Evolutionary conservation across 2,888 invertebrate genomes (phyloP), one percentile per base, ranked within the genome.

Genomic region (Pocota personata): DNA sequence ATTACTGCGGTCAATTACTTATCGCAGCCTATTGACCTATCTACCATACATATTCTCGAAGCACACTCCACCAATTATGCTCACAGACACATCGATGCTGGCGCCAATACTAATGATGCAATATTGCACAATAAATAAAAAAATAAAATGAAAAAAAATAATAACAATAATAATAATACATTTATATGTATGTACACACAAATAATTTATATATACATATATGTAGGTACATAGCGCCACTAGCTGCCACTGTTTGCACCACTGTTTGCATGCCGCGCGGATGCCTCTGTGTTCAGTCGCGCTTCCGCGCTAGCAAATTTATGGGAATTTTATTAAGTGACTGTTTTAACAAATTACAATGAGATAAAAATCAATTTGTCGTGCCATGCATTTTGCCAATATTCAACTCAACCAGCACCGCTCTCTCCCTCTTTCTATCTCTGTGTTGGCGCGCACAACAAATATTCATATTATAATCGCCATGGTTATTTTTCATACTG

Each of bases 241-340:
- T 58, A 1, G 27, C 73, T 79, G 84, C 75, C 71, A 75, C 73
- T 71, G 86, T 73, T 73, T 73, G 78, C 62, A 67, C 75, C 71
- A 75, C 73, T 71, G 86, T 73, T 73, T 73, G 78, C 62, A 67
- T 77, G 76, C 71, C 21, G 62, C 48, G 60, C 57, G 46, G 67
- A 40, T 55, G 71, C 60, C 72, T 71, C 79, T 79, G 48, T 75
- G 75, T 57, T 48, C 58, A 66, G 52, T 82, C 76, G 79, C 76
- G 78, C 87, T 80, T 86, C 87, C 75, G 87, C 80, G 86, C 87
- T 66, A 79, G 64, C 66, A 83, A 88, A 88, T 88, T 88, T 88
- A 88, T 88, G 88, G 87, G 72, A 87, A 83, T 88, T 88, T 88
- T 88, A 88, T 88, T 88, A 88, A 88, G 88, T 88, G 87, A 87